Evolutionary conservation across 2,113 vertebrate genomes (phyloP).

Genomic region (Paramisgurnus dabryanus): DNA sequence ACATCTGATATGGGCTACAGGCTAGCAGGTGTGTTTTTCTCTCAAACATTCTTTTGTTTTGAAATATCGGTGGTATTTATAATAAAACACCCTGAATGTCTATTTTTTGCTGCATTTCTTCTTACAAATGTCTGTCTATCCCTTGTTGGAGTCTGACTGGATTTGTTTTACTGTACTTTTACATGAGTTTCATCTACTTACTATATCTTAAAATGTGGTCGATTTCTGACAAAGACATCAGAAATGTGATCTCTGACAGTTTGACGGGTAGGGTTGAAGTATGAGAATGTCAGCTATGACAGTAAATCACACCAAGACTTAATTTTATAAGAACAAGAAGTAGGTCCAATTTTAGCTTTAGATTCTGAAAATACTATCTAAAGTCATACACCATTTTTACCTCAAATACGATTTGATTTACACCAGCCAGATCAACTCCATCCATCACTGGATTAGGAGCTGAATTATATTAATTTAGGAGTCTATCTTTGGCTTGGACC

Average conservation of each 20-base stretch:
- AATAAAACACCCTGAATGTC: conserved; percentile 20
- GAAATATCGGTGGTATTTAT: not conserved
- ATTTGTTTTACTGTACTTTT: too few relatives aligned
- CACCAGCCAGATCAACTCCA: conserved; percentile 26
- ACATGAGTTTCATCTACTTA: too few relatives aligned
- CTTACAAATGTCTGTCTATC: conserved; percentile 15
- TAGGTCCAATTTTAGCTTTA: not conserved
- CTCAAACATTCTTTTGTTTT: not conserved
- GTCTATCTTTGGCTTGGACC: conserved; percentile 19
- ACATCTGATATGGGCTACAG: not conserved
- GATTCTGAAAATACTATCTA: not conserved
- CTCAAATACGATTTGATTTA: conserved; percentile 20
- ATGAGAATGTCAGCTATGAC: too few relatives aligned
- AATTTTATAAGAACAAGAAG: too few relatives aligned
- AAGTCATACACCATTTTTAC: not conserved
- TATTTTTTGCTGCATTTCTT: not conserved
- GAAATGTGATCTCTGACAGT: too few relatives aligned
- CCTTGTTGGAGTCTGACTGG: not conserved
- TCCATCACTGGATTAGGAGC: conserved; percentile 35
- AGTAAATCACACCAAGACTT: too few relatives aligned
- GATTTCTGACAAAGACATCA: too few relatives aligned
- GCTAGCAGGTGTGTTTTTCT: not conserved
- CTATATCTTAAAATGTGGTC: too few relatives aligned
- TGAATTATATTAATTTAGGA: conserved; percentile 25
- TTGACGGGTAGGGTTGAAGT: too few relatives aligned